phyloP scores from a whole-genome alignment of 2,888 invertebrate genomes.

The Hydropsyche betteni region DNA sequence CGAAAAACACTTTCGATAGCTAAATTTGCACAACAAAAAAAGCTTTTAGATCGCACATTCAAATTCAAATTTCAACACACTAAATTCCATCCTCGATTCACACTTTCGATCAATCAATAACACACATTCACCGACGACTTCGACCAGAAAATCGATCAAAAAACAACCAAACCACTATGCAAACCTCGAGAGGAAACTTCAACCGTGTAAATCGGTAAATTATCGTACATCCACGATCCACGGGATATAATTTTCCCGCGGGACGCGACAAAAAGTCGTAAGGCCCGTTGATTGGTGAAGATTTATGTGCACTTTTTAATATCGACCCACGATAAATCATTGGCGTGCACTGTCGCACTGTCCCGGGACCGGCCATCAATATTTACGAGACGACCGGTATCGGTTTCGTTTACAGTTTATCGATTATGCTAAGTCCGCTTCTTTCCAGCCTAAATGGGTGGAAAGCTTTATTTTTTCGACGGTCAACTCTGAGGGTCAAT shows the following conservation, averaged over 20 bases:
- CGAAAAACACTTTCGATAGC: too few relatives aligned
- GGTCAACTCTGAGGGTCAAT: slow-evolving; percentile 37
- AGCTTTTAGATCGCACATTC: too few relatives aligned
- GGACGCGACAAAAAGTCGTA: slow-evolving; percentile 35
- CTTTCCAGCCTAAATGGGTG: not conserved
- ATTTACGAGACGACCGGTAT: slow-evolving; percentile 42
- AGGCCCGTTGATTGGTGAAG: slow-evolving; percentile 42
- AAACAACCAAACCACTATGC: too few relatives aligned
- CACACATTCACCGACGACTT: too few relatives aligned
- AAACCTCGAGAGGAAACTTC: too few relatives aligned
- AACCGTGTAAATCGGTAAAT: too few relatives aligned
- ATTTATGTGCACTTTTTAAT: slow-evolving; percentile 47
- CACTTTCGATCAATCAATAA: too few relatives aligned
- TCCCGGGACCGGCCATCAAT: slow-evolving; percentile 35
- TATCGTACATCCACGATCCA: too few relatives aligned
- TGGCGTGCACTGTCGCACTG: slow-evolving; percentile 27
- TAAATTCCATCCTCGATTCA: too few relatives aligned
- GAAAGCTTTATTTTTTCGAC: slow-evolving; percentile 26
- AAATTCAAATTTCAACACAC: too few relatives aligned
- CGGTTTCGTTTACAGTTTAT: slow-evolving; percentile 43
- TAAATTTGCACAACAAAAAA: too few relatives aligned
- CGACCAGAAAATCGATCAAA: too few relatives aligned
- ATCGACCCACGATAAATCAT: slow-evolving; percentile 43
- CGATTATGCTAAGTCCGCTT: slow-evolving; percentile 37
- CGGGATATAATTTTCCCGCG: slow-evolving; percentile 27